Evolutionary conservation across 2,888 invertebrate genomes (phyloP), one percentile per base, ranked within the genome.

Genomic region (Perdita meconis): DNA sequence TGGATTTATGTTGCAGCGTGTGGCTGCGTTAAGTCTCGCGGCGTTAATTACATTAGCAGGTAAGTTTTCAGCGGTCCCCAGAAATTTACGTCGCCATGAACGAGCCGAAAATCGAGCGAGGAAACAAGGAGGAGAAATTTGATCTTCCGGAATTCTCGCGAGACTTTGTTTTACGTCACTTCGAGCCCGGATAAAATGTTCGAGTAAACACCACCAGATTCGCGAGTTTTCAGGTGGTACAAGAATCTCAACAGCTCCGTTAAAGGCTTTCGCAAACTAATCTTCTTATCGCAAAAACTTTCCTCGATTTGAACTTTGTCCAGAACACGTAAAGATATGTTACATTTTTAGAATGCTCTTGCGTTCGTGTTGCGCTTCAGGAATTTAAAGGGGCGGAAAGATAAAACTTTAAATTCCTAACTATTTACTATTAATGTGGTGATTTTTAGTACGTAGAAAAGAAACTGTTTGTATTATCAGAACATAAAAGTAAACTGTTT

Each of bases 1-100:
- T 50, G 78, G 71, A 83, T 83, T 80, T 76, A 80, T 77, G 77
- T 75, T 60, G 66, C 69, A 65, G 72, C 68, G 70, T 76, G 78
- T 78, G 65, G 57, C 50, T 53, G 38, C 80, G 71, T 80, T 78
- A 71, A 69, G 72, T 72, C 75, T 69, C 55, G 64, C 57, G 65
- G 65, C 66, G 13, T 40, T 26, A 57, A n/a, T 34, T 22, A 44
- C 42, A 57, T 65, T 63, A 64, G 76, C 64, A 59, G 30, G 30
- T 6, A 30, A 30, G 30, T 30, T 4, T 30, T 30, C 6, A 30
- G 6, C 6, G 30, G 6, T 30, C 6, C 30, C n/a, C n/a, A n/a
- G n/a, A n/a, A n/a, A n/a, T n/a, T n/a, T n/a, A n/a, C n/a, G n/a
- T 50, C 4, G 50, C 24, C 13, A 5, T 6, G 22, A 24, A 50